Base-by-base conservation (phyloP, 64 coral and sea anemone species). In the Stichodactyla helianthus region DNA sequence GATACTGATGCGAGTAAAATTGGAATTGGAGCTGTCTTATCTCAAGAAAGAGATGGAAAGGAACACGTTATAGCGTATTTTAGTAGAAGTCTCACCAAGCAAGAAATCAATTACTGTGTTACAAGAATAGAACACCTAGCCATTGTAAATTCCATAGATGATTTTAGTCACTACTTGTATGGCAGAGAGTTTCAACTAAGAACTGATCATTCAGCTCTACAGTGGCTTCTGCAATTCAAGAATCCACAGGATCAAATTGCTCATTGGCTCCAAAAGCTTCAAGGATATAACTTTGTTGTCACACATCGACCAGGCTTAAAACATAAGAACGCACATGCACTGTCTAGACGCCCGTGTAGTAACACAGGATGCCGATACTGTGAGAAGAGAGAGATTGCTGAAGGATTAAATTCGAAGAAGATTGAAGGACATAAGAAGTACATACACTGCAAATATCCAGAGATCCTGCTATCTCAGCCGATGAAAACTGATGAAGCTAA, bases 61-160 rank as follows among this genome's bases (percentile, higher is more conserved):
- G 80, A 83, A 84, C 16, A 63, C 18, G 88, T 89, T 50, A 89
- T 89, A 20, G 88, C 79, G 6, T 89, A 89, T 53, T 83, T 64
- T 51, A 89, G 88, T 31, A 31, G 28, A 31, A 31, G 28, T 31
- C 28, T 31, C 28, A 31, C 28, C 28, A 31, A 31, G 28, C 25
- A 55, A 53, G 74, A 88, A 82, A 44, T 25, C 13, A 89, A 83
- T 19, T 89, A 89, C 51, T 68, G 88, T 89, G 88, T 83, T n/a
- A 77, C 87, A 0, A 25, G 55, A 19, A 88, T 27, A 28, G 77
- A 88, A 50, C 81, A 58, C 57, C 51, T 83, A 51, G 88, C 88
- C 31, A 35, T 83, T 27, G 79, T 89, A 11, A 83, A 64, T 67
- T 79, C 88, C 12, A 89, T 83, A 67, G 79, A 89, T 14, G 31